These are phyloP conservation scores for Chloromyia formosa DNA, from an alignment of 2,888 invertebrate genomes.

Conservation along the genomic window DNA sequence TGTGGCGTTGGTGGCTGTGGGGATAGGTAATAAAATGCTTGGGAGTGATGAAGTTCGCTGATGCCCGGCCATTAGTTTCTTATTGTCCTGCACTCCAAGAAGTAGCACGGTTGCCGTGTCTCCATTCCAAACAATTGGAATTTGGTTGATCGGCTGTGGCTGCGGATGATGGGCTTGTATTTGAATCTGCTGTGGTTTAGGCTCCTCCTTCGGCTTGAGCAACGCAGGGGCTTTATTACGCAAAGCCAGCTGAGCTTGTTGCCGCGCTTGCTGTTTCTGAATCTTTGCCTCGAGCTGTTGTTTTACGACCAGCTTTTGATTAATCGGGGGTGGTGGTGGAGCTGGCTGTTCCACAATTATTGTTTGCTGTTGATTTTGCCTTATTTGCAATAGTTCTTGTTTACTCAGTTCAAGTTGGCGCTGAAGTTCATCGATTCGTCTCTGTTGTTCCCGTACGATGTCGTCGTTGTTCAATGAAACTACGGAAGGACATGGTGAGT, in stretches of 20 bases:
- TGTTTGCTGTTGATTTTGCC: slow-evolving; percentile 67
- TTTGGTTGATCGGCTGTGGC: slow-evolving; percentile 65
- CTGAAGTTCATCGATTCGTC: slow-evolving; percentile 88
- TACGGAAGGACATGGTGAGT: slow-evolving; percentile 57
- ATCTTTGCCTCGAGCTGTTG: slow-evolving; percentile 77
- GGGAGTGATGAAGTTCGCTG: slow-evolving; percentile 68
- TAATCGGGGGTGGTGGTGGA: slow-evolving; percentile 58
- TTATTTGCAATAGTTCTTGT: slow-evolving; percentile 75
- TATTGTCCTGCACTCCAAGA: slow-evolving; percentile 64
- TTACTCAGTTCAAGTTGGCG: slow-evolving; percentile 81
- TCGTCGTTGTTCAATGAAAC: slow-evolving; percentile 70
- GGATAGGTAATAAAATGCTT: slow-evolving; percentile 67
- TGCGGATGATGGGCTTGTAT: slow-evolving; percentile 62
- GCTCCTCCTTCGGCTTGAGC: slow-evolving; percentile 57
- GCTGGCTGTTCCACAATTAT: slow-evolving; percentile 54
- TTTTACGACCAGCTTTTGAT: slow-evolving; percentile 68
- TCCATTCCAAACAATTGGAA: slow-evolving; percentile 73
- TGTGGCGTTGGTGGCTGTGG: slow-evolving; percentile 54
- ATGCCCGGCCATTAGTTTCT: slow-evolving; percentile 66
- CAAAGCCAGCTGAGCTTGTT: slow-evolving; percentile 56
- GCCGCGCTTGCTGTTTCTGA: slow-evolving; percentile 64
- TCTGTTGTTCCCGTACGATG: slow-evolving; percentile 82
- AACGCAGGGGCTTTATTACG: slow-evolving; percentile 20
- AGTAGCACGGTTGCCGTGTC: slow-evolving; percentile 68
- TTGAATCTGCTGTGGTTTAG: slow-evolving; percentile 63